Evolutionary conservation across 2,797 vertebrate genomes (phyloP), one percentile per base, ranked within the genome.

Genomic region (Oreochromis mossambicus): DNA sequence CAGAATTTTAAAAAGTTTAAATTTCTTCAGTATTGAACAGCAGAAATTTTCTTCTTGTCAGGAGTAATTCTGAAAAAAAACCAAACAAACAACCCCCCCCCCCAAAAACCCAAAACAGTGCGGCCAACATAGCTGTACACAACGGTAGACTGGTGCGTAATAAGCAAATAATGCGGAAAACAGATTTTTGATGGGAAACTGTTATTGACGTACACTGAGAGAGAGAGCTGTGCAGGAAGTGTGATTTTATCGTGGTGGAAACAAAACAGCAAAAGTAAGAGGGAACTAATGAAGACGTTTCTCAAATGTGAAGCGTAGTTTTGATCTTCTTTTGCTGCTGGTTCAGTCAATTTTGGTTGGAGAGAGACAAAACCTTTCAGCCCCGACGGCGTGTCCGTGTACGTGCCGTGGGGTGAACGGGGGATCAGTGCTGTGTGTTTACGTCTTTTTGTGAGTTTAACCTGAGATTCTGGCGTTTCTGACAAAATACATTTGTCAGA

Each of bases 271-370:
- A 61, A 61, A 61, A 12, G 10, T 63, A 0, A 61, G 56, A 61
- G 0, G 17, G 9, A 63, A 12, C 17, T 7, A 19, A 61, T 1
- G 56, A 3, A 7, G 0, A 36, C 1, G 58, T 36, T 63, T 63
- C 17, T 63, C 17, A 5, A 63, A 63, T 11, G 32, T 63, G 58
- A n/a, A 63, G 32, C 1, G 1, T 0, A 36, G 58, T 36, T 63
- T 63, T 63, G 32, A 63, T 63, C n/a, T 36, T 63, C 58, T n/a
- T 63, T 63, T 63, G 56, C 32, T 36, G 58, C 17, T 63, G 32
- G 32, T 36, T 63, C 58, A 36, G 32, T 63, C 32, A 36, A 5
- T 36, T 0, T 63, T 36, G 32, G 32, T 36, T 17, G 17, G 32
- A n/a, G 10, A 63, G 17, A n/a, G 10, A 36, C 17, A 34, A 38